A percentile compares a stretch with the other conserved stretches of the same genome.
These are phyloP conservation scores for Percina caprodes DNA, from an alignment of 2,113 vertebrate species.

Conservation along the genomic window DNA sequence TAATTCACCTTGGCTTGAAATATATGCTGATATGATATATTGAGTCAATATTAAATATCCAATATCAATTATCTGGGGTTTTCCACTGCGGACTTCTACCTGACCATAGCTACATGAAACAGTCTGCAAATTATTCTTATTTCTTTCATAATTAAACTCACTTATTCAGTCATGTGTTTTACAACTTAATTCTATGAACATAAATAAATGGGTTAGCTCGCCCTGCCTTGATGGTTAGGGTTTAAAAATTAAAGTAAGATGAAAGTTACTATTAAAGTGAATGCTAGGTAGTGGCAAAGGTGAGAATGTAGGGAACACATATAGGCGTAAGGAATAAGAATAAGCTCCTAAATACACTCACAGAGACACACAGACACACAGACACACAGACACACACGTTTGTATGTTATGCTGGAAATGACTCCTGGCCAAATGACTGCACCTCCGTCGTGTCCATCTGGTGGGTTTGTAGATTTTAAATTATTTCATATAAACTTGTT, in stretches of 20 bases:
- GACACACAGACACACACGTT: background rate
- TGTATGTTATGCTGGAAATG: conserved; percentile 3
- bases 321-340: conserved; percentile 16
- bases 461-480: conserved; percentile 54
- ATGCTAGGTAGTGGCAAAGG: background rate
- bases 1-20: background rate
- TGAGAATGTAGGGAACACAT: background rate
- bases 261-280: conserved; percentile 7
- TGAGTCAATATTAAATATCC: background rate
- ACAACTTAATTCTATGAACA: background rate
- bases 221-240: background rate
- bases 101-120: background rate
- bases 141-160: background rate
- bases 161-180: background rate
- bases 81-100: background rate
- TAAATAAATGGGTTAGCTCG: background rate
- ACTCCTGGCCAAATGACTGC: conserved; percentile 38
- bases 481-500: conserved; percentile 25
- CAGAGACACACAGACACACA: background rate
- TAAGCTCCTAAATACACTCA: conserved; percentile 7
- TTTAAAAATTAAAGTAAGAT: conserved; percentile 7
- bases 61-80: background rate
- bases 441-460: conserved; percentile 52
- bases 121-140: background rate
- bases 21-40: background rate